Evolutionary conservation across 2,113 vertebrate genomes (phyloP).

Genomic region (Alouatta palliata): DNA sequence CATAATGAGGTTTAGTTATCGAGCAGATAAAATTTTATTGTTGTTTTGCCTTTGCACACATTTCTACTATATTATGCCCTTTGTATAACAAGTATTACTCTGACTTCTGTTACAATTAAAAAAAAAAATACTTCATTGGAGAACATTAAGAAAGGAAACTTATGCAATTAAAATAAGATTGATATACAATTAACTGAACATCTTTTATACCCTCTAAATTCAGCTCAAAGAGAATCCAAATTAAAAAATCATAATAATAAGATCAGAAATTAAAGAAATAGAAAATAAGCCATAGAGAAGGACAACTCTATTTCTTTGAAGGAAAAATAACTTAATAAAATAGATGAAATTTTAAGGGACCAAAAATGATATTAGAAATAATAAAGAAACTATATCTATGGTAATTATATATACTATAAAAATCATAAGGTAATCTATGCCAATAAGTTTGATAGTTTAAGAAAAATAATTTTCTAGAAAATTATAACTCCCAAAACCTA

Average conservation of each 20-base stretch:
- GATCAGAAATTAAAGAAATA: not conserved
- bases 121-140: not conserved
- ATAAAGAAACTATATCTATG: not conserved
- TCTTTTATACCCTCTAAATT: not conserved
- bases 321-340: not conserved
- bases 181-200: not conserved
- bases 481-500: not conserved
- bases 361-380: conserved; percentile 4
- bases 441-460: not conserved
- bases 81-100: not conserved
- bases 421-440: not conserved
- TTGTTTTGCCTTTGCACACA: not conserved
- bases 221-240: not conserved
- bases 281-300: not conserved
- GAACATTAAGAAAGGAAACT: not conserved
- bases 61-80: not conserved
- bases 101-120: not conserved
- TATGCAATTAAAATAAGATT: not conserved
- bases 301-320: not conserved
- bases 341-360: not conserved
- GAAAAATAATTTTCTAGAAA: not conserved
- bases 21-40: not conserved
- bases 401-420: not conserved
- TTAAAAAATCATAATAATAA: not conserved
- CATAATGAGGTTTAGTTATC: not conserved